Evolutionary conservation across 2,797 vertebrate species (phyloP).

Genomic region (Clarias platycephalus): DNA sequence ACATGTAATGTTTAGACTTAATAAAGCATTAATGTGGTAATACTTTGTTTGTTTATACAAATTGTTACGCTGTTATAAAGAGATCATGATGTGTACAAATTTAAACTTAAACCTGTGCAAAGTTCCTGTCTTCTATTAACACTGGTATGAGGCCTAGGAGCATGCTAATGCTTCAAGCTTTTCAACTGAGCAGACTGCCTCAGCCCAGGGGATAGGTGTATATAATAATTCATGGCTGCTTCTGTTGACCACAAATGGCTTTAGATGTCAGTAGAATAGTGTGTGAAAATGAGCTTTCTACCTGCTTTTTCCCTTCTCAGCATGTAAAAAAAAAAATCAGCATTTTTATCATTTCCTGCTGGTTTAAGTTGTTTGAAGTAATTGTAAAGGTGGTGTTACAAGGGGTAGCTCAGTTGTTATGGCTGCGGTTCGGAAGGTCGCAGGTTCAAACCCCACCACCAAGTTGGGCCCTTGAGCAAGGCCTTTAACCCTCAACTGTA

Average conservation of each 20-base stretch:
- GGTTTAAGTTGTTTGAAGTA: neutral
- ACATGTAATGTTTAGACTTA: neutral
- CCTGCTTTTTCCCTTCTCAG: constrained; percentile 9
- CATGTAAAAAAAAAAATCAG: constrained; percentile 17
- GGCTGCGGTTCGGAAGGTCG: no score
- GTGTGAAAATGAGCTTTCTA: constrained; percentile 34
- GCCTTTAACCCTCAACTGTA: no score
- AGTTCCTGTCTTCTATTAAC: neutral
- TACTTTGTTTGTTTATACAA: neutral
- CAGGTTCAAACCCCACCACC: no score
- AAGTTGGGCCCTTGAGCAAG: no score
- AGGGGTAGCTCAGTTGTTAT: no score
- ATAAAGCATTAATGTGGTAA: neutral
- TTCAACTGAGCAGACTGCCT: neutral
- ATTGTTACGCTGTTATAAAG: neutral
- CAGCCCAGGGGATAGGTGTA: neutral
- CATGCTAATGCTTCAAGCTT: constrained; percentile 13
- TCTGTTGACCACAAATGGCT: constrained; percentile 12
- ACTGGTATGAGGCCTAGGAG: neutral
- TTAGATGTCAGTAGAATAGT: constrained; percentile 59
- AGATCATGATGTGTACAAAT: neutral
- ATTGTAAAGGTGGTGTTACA: constrained; percentile 15
- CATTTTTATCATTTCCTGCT: constrained; percentile 22
- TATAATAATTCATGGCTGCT: constrained; percentile 10
- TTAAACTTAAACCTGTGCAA: neutral